Base-by-base conservation (phyloP, 2,797 vertebrate species). In the Eptatretus atami region DNA sequence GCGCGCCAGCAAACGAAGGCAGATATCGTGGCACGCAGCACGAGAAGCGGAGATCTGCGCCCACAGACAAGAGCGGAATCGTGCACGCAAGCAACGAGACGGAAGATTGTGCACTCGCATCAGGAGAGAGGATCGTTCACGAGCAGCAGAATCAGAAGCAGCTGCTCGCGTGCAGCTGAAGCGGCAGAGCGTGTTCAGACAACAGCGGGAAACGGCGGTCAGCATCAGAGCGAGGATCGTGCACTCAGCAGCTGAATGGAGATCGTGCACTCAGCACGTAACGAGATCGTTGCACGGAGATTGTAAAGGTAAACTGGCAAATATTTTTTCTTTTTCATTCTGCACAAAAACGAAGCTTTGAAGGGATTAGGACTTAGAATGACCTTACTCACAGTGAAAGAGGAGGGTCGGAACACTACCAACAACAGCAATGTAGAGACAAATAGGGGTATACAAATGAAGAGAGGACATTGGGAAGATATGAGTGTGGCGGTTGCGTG, bases 191-290 rank as follows among this genome's bases (percentile, higher is more conserved):
- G 81, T 53, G n/a, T n/a, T n/a, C n/a, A n/a, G n/a, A n/a, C n/a
- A n/a, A n/a, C 78, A 79, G 61, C 81, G 80, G 76, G 79, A 82
- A 71, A 86, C 90, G 76, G 85, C 87, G 74, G 84, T 71, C 86
- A 90, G 69, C 73, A 82, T 1, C 85, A 84, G 68, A 86, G 87
- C 74, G 86, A 88, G 68, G 83, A 84, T 68, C 77, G 81, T 53
- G 54, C 54, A 19, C 14, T 14, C 54, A 57, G 54, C 78, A 79
- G 61, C 81, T 79, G 76, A 79, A 82, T 71, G 87, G 90, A 76
- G n/a, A n/a, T n/a, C n/a, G n/a, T n/a, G n/a, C n/a, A n/a, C n/a
- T n/a, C n/a, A n/a, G n/a, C n/a, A n/a, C n/a, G n/a, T n/a, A n/a
- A n/a, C n/a, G 85, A 88, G 74, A 83, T 87, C 73, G 73, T 82